These are phyloP conservation scores for Bombus vancouverensis DNA, from an alignment of 1,140 invertebrate species.

Conservation along the genomic window DNA sequence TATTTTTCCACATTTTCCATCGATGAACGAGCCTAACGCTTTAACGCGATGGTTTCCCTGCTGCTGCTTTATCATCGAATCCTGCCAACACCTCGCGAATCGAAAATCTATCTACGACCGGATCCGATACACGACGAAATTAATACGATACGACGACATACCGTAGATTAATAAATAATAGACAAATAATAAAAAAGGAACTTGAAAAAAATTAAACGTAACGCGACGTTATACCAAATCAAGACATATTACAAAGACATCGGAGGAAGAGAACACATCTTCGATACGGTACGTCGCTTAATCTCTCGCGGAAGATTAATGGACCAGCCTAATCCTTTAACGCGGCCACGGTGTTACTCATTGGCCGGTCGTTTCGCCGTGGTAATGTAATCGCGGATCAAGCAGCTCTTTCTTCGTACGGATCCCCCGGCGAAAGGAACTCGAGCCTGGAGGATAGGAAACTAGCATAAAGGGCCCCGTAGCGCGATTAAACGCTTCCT, in stretches of 20 bases:
- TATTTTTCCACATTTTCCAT: no score
- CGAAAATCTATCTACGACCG: no score
- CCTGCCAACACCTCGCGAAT: no score
- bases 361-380: conserved; percentile 12
- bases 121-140: no score
- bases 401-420: neutral
- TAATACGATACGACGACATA: no score
- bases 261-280: accelerated
- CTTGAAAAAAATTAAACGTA: no score
- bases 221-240: no score
- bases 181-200: no score
- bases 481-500: conserved; percentile 3
- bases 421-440: conserved; percentile 10
- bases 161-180: no score
- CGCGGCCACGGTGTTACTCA: conserved; percentile 15
- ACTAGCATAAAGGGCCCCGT: neutral
- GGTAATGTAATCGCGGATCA: conserved; percentile 34
- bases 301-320: conserved; percentile 44
- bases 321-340: conserved; percentile 30
- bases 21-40: no score
- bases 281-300: neutral
- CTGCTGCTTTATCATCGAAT: no score
- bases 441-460: conserved; percentile 5
- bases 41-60: no score
- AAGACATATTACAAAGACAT: neutral